Evolutionary conservation across 2,797 vertebrate genomes (phyloP).

Genomic region (Chelon auratus): DNA sequence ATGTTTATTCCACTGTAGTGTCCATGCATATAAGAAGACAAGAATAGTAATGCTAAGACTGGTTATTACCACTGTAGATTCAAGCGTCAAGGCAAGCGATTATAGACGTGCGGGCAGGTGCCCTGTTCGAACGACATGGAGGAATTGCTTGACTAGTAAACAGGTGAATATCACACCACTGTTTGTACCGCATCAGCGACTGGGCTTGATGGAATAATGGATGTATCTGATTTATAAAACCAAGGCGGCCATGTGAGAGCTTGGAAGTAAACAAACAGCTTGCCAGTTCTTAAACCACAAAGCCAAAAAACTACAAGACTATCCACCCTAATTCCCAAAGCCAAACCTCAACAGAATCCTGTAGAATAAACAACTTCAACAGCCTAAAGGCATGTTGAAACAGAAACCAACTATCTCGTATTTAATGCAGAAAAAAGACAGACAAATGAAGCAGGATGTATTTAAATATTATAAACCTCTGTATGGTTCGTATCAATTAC

Average conservation of each 20-base stretch:
- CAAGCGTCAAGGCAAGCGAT: neutral
- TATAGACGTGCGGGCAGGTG: constrained; percentile 7
- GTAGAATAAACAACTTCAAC: constrained; percentile 39
- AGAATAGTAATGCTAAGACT: neutral
- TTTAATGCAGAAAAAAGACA: constrained; percentile 2
- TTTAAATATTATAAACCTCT: constrained; percentile 6
- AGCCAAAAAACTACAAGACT: constrained; percentile 50
- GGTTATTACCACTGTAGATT: constrained; percentile 12
- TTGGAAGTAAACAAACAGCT: constrained; percentile 44
- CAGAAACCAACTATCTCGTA: constrained; percentile 6
- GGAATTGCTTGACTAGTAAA: neutral
- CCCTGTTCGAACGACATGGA: neutral
- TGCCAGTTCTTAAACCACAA: constrained; percentile 52
- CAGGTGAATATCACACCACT: neutral
- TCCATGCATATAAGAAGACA: neutral
- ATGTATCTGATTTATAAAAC: constrained; percentile 44
- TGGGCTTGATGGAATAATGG: constrained; percentile 14
- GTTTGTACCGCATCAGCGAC: neutral
- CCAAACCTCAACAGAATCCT: constrained; percentile 30
- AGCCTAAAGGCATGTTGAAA: constrained; percentile 36
- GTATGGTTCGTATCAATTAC: constrained; percentile 43
- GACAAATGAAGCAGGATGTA: neutral
- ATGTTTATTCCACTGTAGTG: constrained; percentile 24
- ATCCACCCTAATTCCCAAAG: constrained; percentile 22
- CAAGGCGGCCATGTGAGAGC: constrained; percentile 16